A percentile compares a stretch with the other conserved stretches of the same genome.
These are phyloP conservation scores for Notamacropus eugenii DNA, from an alignment of 2,797 vertebrate species.

Conservation along the genomic window DNA sequence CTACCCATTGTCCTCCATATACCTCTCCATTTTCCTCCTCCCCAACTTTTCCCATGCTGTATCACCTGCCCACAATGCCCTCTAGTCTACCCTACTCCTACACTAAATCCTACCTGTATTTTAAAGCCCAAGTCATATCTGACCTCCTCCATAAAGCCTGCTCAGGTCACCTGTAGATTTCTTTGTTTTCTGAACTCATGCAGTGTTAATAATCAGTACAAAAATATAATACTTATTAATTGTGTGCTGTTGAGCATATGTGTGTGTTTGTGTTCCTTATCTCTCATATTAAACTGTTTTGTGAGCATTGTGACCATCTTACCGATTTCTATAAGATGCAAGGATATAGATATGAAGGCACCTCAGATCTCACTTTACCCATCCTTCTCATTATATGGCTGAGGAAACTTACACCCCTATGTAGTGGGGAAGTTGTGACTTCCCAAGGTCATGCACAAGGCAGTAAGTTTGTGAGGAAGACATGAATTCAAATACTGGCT, in stretches of 20 bases:
- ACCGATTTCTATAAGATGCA: background rate
- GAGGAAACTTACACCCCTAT: background rate
- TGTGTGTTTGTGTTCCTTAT: background rate
- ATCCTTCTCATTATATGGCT: background rate
- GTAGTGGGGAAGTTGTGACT: background rate
- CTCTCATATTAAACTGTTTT: background rate
- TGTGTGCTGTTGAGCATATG: background rate
- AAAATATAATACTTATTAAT: background rate
- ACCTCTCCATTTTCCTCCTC: background rate
- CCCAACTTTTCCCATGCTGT: background rate
- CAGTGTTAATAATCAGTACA: background rate
- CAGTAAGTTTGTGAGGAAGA: background rate
- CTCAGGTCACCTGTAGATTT: background rate
- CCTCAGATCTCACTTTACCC: background rate
- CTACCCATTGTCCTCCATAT: background rate
- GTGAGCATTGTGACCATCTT: background rate
- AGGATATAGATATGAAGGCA: background rate
- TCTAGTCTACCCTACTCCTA: background rate
- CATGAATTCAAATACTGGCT: background rate
- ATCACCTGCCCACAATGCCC: background rate
- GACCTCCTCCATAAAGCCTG: background rate
- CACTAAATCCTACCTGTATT: background rate
- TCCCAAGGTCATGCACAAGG: background rate
- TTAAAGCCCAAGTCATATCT: background rate
- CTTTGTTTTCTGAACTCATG: background rate